Evolutionary conservation across 2,113 vertebrate genomes (phyloP), one percentile per base, ranked within the genome.

Genomic region (Pitta sordida): DNA sequence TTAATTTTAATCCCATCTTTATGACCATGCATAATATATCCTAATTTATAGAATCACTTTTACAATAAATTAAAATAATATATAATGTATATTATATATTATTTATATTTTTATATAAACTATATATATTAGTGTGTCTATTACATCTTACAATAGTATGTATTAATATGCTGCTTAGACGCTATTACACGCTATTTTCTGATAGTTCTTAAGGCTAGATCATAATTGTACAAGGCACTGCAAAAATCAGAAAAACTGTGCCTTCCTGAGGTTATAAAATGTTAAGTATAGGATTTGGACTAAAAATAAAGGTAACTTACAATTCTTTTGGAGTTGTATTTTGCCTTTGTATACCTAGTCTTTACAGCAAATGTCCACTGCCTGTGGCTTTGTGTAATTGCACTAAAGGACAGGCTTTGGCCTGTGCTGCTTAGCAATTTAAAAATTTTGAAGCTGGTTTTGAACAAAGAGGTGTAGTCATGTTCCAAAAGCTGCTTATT

Each of bases 401-500:
- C 53, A 51, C 41, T 80, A 34, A 85, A 87, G 63, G 62, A 62
- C 32, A 70, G 62, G 27, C 30, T 93, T 93, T 75, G 34, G 51
- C 27, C 90, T 80, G 41, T 41, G 37, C 52, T 84, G 4, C 75
- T 94, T 88, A 91, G 88, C 65, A 84, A 80, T 91, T 90, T 78
- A 48, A 88, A 92, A 52, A 51, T 92, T 95, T 81, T 92, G 32
- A 90, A 88, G 62, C 51, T 83, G 36, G 30, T 68, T 86, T 88
- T 76, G 70, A 94, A 90, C 69, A 88, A 76, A 94, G 83, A 92
- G 81, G 43, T 81, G 48, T 41, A 92, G 76, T 80, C 46, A 36
- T 87, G 29, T 81, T 93, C 73, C 63, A 86, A 93, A 91, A 86
- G 36, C 59, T 86, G 76, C 89, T 86, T 95, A 86, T 79, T 96